Percentiles rank a stretch among this genome's conserved stretches.
Evolutionary conservation across 2,797 vertebrate genomes (phyloP).

Genomic region (Notolabrus celidotus): DNA sequence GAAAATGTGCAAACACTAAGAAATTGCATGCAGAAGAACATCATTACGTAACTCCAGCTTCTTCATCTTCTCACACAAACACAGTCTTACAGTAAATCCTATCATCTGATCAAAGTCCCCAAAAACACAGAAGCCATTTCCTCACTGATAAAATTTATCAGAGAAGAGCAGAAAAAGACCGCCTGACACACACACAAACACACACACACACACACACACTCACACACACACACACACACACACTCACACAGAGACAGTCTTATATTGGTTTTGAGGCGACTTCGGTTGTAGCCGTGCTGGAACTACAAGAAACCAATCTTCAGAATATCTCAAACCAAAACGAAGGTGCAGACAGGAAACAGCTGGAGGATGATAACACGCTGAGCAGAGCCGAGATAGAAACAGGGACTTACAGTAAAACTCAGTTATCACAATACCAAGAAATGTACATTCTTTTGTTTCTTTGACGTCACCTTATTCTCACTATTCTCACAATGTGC

Average conservation of each 20-base stretch:
- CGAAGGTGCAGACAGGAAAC: slow-evolving; percentile 47
- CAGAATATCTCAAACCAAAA: background rate
- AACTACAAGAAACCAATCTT: slow-evolving; percentile 2
- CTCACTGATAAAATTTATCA: slow-evolving; percentile 14
- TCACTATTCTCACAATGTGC: too few relatives aligned
- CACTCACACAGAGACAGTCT: too few relatives aligned
- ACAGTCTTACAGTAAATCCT: slow-evolving; percentile 42
- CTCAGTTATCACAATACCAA: background rate
- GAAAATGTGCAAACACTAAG: background rate
- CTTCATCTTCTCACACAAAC: background rate
- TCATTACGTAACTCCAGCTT: background rate
- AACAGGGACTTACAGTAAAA: slow-evolving; percentile 50
- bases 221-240: background rate
- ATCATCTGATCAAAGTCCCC: slow-evolving; percentile 7
- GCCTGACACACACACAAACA: background rate
- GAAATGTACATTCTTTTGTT: background rate
- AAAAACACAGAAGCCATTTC: slow-evolving; percentile 50
- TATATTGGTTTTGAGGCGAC: slow-evolving; percentile 1
- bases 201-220: background rate
- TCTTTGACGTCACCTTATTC: too few relatives aligned
- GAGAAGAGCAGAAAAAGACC: slow-evolving; percentile 7
- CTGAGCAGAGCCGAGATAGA: slow-evolving; percentile 14
- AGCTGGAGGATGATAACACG: slow-evolving; percentile 45
- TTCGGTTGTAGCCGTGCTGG: slow-evolving; percentile 1
- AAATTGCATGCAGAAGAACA: background rate